Evolutionary conservation across 2,113 vertebrate species (phyloP).

Genomic region (Takifugu bimaculatus): DNA sequence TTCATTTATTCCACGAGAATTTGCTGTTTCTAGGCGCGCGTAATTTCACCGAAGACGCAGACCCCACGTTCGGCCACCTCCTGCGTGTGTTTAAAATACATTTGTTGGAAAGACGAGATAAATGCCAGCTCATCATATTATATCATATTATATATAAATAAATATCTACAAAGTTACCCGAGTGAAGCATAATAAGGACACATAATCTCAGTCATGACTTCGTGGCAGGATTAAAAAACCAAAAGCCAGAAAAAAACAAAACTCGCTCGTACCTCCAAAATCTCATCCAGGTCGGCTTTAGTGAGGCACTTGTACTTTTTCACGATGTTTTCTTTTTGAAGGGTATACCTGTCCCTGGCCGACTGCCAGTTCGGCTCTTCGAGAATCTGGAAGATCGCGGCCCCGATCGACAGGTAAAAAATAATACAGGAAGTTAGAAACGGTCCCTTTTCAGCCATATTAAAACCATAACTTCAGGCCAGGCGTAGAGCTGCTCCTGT

Average conservation of each 20-base stretch:
- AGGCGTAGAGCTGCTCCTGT: neutral
- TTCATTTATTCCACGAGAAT: too few species aligned
- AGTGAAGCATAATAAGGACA: neutral
- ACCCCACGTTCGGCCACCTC: too few species aligned
- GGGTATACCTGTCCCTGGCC: constrained; percentile 73
- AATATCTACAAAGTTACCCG: too few species aligned
- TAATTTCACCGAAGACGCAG: too few species aligned
- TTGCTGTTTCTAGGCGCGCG: too few species aligned
- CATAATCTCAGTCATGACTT: neutral
- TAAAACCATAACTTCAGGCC: constrained; percentile 48
- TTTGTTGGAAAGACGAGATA: too few species aligned
- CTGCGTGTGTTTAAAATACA: too few species aligned
- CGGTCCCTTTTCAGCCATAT: constrained; percentile 92
- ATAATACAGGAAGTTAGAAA: constrained; percentile 92
- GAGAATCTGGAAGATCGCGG: constrained; percentile 91
- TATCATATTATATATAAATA: too few species aligned
- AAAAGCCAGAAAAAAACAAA: neutral
- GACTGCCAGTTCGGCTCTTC: constrained; percentile 86
- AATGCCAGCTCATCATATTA: too few species aligned
- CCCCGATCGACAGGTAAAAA: constrained; percentile 93
- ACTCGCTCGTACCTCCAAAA: constrained; percentile 80
- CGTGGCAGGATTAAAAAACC: neutral
- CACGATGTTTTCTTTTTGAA: constrained; percentile 76
- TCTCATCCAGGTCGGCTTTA: constrained; percentile 80
- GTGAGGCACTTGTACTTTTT: constrained; percentile 79